A percentile compares a stretch with the other conserved stretches of the same genome.
Evolutionary conservation across 2,888 invertebrate genomes (phyloP).

Genomic region (Drosophila mayaguana): DNA sequence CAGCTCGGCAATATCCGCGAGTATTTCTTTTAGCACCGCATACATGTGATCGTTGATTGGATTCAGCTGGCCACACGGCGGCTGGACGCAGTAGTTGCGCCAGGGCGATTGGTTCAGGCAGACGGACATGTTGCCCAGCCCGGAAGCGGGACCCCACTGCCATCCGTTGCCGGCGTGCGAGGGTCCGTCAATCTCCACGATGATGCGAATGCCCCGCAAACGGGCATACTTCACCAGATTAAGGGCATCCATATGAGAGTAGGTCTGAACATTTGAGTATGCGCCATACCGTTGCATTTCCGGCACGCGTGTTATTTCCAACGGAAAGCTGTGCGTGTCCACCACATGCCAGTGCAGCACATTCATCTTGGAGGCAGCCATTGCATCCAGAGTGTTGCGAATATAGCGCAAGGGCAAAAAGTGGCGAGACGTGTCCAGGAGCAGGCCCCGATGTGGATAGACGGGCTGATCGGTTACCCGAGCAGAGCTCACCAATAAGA

Average conservation of each 20-base stretch:
- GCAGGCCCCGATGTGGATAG: slow-evolving; percentile 93
- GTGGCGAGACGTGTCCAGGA: slow-evolving; percentile 95
- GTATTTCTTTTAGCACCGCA: slow-evolving; percentile 89
- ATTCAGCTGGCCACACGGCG: slow-evolving; percentile 94
- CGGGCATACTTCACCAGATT: slow-evolving; percentile 91
- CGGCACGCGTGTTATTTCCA: slow-evolving; percentile 91
- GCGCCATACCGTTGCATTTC: slow-evolving; percentile 91
- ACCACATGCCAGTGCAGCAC: slow-evolving; percentile 97
- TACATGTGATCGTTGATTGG: slow-evolving; percentile 91
- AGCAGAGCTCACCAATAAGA: slow-evolving; percentile 88
- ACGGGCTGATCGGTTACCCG: slow-evolving; percentile 91
- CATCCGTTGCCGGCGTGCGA: slow-evolving; percentile 94
- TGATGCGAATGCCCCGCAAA: slow-evolving; percentile 92
- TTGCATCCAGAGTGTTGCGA: slow-evolving; percentile 90
- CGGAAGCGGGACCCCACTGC: slow-evolving; percentile 90
- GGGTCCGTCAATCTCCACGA: slow-evolving; percentile 96
- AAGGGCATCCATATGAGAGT: slow-evolving; percentile 88
- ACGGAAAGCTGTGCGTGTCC: slow-evolving; percentile 96
- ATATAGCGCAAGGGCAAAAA: slow-evolving; percentile 91
- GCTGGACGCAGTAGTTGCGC: slow-evolving; percentile 91
- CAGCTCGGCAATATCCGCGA: slow-evolving; percentile 88
- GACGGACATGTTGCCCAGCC: slow-evolving; percentile 88
- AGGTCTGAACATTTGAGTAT: slow-evolving; percentile 89
- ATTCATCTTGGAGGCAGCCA: slow-evolving; percentile 95
- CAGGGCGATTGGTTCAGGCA: slow-evolving; percentile 90